These are phyloP conservation scores for Bradynema listronoti DNA, from an alignment of 1,140 invertebrate species.

Conservation along the genomic window DNA sequence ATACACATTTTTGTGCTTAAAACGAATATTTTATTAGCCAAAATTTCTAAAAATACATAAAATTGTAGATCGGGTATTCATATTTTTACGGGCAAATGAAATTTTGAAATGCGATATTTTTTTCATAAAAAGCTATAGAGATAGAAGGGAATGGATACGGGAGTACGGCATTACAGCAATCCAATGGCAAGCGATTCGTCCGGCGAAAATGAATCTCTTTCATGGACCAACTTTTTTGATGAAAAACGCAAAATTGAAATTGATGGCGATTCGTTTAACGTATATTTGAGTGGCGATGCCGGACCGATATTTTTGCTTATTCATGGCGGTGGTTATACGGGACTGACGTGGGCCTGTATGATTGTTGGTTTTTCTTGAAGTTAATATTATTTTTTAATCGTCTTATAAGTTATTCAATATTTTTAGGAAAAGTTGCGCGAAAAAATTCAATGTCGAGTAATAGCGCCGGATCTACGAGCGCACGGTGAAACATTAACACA, in stretches of 20 bases:
- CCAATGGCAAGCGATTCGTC: no score
- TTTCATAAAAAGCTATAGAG: no score
- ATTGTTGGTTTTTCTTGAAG: conserved; percentile 27
- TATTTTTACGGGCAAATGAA: no score
- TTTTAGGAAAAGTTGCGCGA: conserved; percentile 44
- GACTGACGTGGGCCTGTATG: conserved; percentile 53
- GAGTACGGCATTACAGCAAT: no score
- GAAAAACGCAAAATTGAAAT: conserved; percentile 37
- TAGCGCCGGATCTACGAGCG: conserved; percentile 54
- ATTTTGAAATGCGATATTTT: no score
- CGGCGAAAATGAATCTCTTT: no score
- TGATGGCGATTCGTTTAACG: conserved; percentile 47
- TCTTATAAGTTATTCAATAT: not conserved
- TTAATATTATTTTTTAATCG: conserved; percentile 4
- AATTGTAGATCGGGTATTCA: no score
- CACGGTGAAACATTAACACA: conserved; percentile 43
- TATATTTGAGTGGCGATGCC: conserved; percentile 47
- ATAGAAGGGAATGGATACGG: no score
- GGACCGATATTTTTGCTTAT: conserved; percentile 54
- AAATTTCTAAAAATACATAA: no score
- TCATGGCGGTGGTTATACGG: conserved; percentile 56
- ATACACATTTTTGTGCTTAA: no score
- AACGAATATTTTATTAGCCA: no score
- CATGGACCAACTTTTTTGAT: conserved; percentile 50
- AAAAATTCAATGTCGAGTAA: conserved; percentile 47